Conservation (phyloP, 2,113 vertebrate species). For the Athene noctua region DNA sequence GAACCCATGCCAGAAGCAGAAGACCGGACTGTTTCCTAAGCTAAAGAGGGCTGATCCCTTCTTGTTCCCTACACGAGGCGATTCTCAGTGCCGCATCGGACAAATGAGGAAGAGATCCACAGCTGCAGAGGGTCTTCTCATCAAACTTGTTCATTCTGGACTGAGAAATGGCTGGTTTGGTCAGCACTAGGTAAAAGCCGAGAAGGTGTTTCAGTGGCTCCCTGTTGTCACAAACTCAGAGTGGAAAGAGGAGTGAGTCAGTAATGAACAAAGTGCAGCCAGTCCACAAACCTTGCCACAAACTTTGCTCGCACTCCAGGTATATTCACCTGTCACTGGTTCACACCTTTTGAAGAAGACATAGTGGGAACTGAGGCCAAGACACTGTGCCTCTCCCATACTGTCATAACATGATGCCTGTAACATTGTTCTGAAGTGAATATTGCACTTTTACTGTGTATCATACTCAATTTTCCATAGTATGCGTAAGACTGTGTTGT, state of each 20-base stretch:
- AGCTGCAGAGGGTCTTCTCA: background rate
- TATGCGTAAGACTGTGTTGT: background rate
- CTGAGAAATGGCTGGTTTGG: background rate
- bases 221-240: background rate
- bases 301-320: background rate
- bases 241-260: background rate
- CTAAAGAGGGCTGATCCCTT: background rate
- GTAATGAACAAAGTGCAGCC: background rate
- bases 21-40: background rate
- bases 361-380: background rate
- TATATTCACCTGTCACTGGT: background rate
- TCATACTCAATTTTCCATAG: background rate
- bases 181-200: background rate
- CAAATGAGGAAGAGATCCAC: background rate
- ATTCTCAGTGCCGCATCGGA: background rate
- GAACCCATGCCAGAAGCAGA: background rate
- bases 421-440: background rate
- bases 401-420: rapidly evolving
- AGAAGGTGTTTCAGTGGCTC: background rate
- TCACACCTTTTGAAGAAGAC: background rate
- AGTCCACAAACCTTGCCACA: background rate
- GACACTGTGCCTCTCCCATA: background rate
- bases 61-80: background rate
- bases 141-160: background rate
- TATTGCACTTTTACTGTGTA: background rate